Evolutionary conservation across 2,888 invertebrate genomes (phyloP), one percentile per base, ranked within the genome.

Genomic region (Trichogramma evanescens): DNA sequence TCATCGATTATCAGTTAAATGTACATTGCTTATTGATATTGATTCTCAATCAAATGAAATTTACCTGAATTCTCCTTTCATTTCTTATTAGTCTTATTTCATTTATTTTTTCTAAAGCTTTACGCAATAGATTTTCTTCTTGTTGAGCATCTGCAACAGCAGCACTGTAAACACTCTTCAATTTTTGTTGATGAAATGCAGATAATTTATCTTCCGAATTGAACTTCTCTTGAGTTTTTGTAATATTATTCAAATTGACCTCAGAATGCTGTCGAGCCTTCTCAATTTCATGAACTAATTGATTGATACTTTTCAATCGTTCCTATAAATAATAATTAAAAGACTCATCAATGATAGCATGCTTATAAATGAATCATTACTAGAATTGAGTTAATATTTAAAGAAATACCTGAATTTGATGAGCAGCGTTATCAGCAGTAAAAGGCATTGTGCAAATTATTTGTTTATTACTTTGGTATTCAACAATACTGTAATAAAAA

Each of bases 71-170:
- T 63, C 94, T 82, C 53, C 92, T 83, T 72, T 94, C 94, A 78
- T 95, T 93, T 71, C 92, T 86, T 43, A 96, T 92, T 42, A 87
- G 85, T 51, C 94, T 84, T 59, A 96, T 94, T 77, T 96, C 95
- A 70, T 90, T 89, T 56, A 97, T 94, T 72, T 91, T 89, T 38
- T 89, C 85, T 41, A 96, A 78, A 0, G 94, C 92, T 65, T 88
- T 87, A 6, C 94, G 82, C 8, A 96, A 82, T 0, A 90, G 79
- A 63, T 89, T 87, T 70, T 95, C 92, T 75, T 96, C 95, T 68
- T 88, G 86, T 64, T 89, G 87, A 0, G 93, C 89, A 71, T 95
- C 94, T 45, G 85, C 80, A 59, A 94, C 81, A 0, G 92, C 91
- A 9, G 87, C 82, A 74, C 89, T 91, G 71, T 93, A 92, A 40